These are phyloP conservation scores for Xiphophorus maculatus DNA, from an alignment of 2,113 vertebrate species.

Conservation along the genomic window DNA sequence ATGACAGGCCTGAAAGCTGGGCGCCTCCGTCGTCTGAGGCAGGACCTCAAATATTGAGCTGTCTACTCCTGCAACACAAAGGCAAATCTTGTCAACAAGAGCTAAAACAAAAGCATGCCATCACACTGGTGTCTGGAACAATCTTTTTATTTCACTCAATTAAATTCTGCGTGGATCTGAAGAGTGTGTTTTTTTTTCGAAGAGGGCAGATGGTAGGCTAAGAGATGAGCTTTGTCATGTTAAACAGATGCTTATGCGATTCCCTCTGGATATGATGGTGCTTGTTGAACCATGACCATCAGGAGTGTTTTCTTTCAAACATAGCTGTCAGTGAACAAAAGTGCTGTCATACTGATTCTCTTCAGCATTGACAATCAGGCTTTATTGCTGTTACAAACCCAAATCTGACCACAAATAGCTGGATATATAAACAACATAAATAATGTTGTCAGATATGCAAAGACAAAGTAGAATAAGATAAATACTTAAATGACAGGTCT, in stretches of 20 bases:
- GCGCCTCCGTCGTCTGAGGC: constrained; percentile 76
- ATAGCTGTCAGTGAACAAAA: constrained; percentile 61
- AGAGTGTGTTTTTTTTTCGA: not conserved
- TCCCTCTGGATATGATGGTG: constrained; percentile 57
- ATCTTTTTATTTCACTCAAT: constrained; percentile 35
- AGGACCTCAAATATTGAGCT: constrained; percentile 89
- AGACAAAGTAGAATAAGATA: not conserved
- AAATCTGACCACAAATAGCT: not conserved
- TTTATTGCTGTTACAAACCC: constrained; percentile 13
- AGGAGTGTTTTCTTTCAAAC: constrained; percentile 64
- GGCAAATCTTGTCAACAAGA: not conserved
- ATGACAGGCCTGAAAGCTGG: constrained; percentile 82
- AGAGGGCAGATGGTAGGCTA: constrained; percentile 22
- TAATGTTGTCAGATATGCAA: not conserved
- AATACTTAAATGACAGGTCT: constrained; percentile 3
- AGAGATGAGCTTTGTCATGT: constrained; percentile 72
- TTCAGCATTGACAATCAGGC: constrained; percentile 40
- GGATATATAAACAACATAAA: not conserved
- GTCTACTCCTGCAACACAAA: constrained; percentile 83
- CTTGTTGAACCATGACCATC: constrained; percentile 63
- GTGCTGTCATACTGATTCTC: constrained; percentile 61
- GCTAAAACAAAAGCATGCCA: constrained; percentile 43
- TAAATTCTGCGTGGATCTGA: constrained; percentile 24
- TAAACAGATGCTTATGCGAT: constrained; percentile 62
- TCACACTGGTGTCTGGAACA: constrained; percentile 11